Evolutionary conservation across 2,888 invertebrate species (phyloP).

Genomic region (Brenthis daphne): DNA sequence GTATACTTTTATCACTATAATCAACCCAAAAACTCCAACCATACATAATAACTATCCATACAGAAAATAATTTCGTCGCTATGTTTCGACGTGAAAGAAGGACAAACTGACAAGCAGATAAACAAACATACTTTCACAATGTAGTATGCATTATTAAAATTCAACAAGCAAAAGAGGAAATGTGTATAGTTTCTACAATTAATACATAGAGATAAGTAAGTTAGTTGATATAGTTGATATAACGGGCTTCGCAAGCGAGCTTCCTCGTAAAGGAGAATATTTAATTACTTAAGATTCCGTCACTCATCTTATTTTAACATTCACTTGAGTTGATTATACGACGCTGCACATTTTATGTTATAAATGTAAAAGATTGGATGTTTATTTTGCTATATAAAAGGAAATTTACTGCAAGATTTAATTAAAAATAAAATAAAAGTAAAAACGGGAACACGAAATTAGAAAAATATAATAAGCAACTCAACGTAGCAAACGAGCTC

Average conservation of each 20-base stretch:
- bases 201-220: conserved; percentile 17
- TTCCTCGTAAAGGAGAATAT: conserved; percentile 19
- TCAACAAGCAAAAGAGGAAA: not conserved
- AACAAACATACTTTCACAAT: no score
- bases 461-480: no score
- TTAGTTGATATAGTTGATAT: conserved; percentile 20
- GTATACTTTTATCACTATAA: no score
- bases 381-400: not conserved
- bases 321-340: conserved; percentile 18
- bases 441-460: no score
- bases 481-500: no score
- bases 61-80: no score
- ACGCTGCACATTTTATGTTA: conserved; percentile 6
- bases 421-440: conserved; percentile 1
- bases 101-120: no score
- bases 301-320: conserved; percentile 15
- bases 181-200: conserved; percentile 13
- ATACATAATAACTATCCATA: no score
- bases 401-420: conserved; percentile 4
- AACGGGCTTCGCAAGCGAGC: conserved; percentile 19
- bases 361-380: conserved; percentile 13
- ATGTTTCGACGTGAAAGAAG: no score
- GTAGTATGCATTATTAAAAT: conserved; percentile 6
- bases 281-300: conserved; percentile 22
- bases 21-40: no score